phyloP scores from a whole-genome alignment of 2,888 invertebrate species.

The Epistrophe grossulariae region DNA sequence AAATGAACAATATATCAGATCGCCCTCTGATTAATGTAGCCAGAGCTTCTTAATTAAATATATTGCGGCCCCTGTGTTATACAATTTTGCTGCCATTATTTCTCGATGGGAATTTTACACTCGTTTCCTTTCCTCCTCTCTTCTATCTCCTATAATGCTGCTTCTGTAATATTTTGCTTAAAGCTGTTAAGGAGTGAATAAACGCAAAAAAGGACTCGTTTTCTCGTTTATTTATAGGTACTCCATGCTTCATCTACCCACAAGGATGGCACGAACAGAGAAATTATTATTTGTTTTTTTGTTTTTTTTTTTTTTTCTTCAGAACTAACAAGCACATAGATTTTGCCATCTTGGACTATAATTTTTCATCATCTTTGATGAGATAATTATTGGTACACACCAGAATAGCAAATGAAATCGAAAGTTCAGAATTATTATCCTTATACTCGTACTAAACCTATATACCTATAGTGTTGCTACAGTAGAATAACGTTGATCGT shows the following conservation, averaged over 20 bases:
- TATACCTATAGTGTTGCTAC: too few relatives aligned
- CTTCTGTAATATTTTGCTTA: conserved; percentile 66
- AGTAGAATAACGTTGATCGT: conserved; percentile 24
- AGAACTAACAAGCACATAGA: conserved; percentile 49
- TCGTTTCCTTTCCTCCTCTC: background rate
- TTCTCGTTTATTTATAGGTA: conserved; percentile 62
- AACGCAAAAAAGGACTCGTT: conserved; percentile 70
- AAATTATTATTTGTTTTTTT: conserved; percentile 65
- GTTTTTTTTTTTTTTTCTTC: background rate
- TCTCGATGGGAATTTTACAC: conserved; percentile 50
- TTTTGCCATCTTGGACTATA: conserved; percentile 36
- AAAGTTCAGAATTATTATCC: conserved; percentile 37
- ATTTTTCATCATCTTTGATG: conserved; percentile 26
- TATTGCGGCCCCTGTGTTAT: background rate
- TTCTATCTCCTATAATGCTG: conserved; percentile 10
- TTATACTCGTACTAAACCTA: background rate
- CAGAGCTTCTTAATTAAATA: background rate
- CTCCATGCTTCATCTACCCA: conserved; percentile 38
- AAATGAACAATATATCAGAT: too few relatives aligned
- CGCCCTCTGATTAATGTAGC: background rate
- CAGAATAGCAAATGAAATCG: conserved; percentile 42
- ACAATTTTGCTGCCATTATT: conserved; percentile 27
- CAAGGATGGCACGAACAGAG: conserved; percentile 62
- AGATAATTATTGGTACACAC: conserved; percentile 50
- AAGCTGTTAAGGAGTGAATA: conserved; percentile 64